phyloP scores from a whole-genome alignment of 2,888 invertebrate genomes.

The Philonicus albiceps region DNA sequence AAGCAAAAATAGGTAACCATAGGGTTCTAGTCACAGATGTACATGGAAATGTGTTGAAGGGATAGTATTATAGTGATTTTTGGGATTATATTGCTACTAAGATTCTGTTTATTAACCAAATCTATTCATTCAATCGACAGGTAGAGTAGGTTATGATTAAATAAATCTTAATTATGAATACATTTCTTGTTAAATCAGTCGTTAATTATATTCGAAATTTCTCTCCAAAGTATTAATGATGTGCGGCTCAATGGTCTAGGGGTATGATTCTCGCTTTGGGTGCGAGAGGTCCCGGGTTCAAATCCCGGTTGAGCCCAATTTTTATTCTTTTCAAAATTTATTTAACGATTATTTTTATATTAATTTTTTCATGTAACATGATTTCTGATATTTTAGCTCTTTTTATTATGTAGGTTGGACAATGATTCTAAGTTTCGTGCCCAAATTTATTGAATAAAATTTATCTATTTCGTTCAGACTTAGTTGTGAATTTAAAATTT shows the following conservation, averaged over 20 bases:
- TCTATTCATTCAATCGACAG: no score
- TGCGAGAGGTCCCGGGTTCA: slow-evolving; percentile 75
- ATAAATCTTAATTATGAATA: neutral
- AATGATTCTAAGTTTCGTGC: no score
- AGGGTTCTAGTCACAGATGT: neutral
- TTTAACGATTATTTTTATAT: no score
- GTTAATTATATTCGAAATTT: neutral
- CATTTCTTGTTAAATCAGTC: neutral
- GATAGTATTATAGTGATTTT: neutral
- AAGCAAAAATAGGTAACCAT: neutral
- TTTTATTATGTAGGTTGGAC: no score
- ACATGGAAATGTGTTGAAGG: neutral
- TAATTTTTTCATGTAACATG: no score
- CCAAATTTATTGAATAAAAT: no score
- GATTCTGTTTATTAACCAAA: neutral
- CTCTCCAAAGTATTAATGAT: neutral
- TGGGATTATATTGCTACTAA: neutral
- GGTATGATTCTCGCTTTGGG: slow-evolving; percentile 75
- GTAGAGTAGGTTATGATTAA: neutral
- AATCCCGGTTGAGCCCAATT: slow-evolving; percentile 74
- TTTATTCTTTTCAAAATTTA: no score
- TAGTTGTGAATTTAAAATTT: no score
- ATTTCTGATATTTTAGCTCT: no score
- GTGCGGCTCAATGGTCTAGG: slow-evolving; percentile 71
- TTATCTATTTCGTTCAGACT: no score